Conservation (phyloP, 1,140 invertebrate genomes). For the Dendroctonus valens region DNA sequence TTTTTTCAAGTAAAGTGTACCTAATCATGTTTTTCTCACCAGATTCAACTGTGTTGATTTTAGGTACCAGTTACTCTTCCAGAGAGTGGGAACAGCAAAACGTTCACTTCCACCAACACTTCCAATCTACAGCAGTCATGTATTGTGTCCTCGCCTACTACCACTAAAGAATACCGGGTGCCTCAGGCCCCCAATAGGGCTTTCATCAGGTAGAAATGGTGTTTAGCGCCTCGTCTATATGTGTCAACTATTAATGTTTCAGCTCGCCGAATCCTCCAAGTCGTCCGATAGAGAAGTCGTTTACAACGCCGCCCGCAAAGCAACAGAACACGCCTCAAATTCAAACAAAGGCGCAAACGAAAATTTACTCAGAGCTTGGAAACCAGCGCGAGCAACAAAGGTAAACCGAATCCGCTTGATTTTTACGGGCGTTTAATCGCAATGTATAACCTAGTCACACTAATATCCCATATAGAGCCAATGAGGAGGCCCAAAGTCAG, state of each 20-base stretch:
- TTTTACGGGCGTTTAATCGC: neutral
- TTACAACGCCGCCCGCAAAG: slow-evolving; percentile 55
- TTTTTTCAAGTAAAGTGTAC: slow-evolving; percentile 57
- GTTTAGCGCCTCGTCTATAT: neutral
- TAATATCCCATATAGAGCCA: slow-evolving; percentile 43
- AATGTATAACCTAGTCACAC: too few species aligned
- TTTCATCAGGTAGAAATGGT: slow-evolving; percentile 24
- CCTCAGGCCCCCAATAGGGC: slow-evolving; percentile 50
- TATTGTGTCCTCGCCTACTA: slow-evolving; percentile 65
- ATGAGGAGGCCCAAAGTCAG: slow-evolving; percentile 56
- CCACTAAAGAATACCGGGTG: slow-evolving; percentile 61
- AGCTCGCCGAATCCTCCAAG: slow-evolving; percentile 40
- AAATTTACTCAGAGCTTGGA: slow-evolving; percentile 64
- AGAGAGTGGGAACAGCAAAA: slow-evolving; percentile 50
- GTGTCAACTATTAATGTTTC: slow-evolving; percentile 38
- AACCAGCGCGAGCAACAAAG: slow-evolving; percentile 56
- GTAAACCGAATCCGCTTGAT: slow-evolving; percentile 32
- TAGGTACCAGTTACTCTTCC: slow-evolving; percentile 41
- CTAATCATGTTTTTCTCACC: neutral
- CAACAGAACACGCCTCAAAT: slow-evolving; percentile 56
- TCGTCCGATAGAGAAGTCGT: slow-evolving; percentile 41
- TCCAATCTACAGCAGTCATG: slow-evolving; percentile 66
- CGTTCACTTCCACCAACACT: slow-evolving; percentile 57
- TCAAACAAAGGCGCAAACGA: slow-evolving; percentile 68
- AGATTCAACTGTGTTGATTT: slow-evolving; percentile 18